These are phyloP conservation scores for Pithys albifrons DNA, from an alignment of 2,113 vertebrate genomes.

Conservation along the genomic window DNA sequence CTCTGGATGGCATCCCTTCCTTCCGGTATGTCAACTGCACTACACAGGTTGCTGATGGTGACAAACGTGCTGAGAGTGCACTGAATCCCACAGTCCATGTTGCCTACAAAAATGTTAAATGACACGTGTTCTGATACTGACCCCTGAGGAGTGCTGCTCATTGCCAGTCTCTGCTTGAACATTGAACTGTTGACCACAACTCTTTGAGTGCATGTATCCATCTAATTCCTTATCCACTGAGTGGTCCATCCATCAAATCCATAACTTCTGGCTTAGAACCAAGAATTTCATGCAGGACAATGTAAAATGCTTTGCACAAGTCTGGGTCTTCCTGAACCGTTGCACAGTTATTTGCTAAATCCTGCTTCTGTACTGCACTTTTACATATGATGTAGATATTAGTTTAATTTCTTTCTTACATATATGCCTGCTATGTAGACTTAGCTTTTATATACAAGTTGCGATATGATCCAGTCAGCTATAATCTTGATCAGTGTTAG, in stretches of 20 bases:
- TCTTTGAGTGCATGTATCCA: not conserved
- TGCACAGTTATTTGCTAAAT: not conserved
- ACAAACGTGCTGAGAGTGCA: not conserved
- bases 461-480: not conserved
- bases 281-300: not conserved
- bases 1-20: not conserved
- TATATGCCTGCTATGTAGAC: not conserved
- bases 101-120: not conserved
- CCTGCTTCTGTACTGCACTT: not conserved
- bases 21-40: not conserved
- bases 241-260: not conserved
- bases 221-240: not conserved
- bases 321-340: not conserved
- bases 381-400: not conserved
- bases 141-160: fast-evolving
- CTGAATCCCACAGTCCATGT: not conserved
- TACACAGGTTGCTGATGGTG: not conserved
- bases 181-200: not conserved
- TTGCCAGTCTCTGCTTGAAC: not conserved
- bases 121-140: not conserved
- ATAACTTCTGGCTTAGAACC: not conserved
- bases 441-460: not conserved
- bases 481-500: not conserved
- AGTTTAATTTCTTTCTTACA: not conserved
- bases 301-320: not conserved